A percentile compares a stretch with the other conserved stretches of the same genome.
These are phyloP conservation scores for cat (Felis catus) DNA, from an alignment of 2,113 vertebrate species.

Conservation along the genomic window F.catus_Fca126_mat1.0 CM031412.1:52586501-52587000, in stretches of 20 bases:
- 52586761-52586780: slow-evolving; percentile 16
- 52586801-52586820: not conserved
- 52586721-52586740: not conserved
- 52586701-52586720: not conserved
- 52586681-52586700: not conserved
- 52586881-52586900: slow-evolving; percentile 11
- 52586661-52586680: not conserved
- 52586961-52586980: slow-evolving; percentile 5
- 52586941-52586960: not conserved
- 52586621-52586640: not conserved
- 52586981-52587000: not conserved
- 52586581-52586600: not conserved
- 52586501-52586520: not conserved
- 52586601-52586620: not conserved
- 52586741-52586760: not conserved
- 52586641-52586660: not conserved
- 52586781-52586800: not conserved
- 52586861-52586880: not conserved
- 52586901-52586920: not conserved
- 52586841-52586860: not conserved
- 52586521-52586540: not conserved
- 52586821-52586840: slow-evolving; percentile 28
- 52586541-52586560: slow-evolving; percentile 29
- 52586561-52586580: not conserved
- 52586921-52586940: not conserved